Evolutionary conservation across 2,888 invertebrate species (phyloP).

Genomic region (Ophion costatus): DNA sequence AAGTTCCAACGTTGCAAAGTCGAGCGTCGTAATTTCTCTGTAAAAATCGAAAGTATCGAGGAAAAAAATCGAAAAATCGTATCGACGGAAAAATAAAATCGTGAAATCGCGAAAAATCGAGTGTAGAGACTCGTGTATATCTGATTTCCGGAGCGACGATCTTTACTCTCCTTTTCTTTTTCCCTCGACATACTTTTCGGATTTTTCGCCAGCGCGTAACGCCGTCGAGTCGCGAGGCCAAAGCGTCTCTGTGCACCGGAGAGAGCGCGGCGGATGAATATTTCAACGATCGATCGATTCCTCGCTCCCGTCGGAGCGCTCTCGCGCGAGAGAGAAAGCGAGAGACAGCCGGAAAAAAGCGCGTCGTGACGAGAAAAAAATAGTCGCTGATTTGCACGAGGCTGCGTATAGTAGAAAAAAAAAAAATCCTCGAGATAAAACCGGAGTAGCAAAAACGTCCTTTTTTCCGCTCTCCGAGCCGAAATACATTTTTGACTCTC

Average conservation of each 20-base stretch:
- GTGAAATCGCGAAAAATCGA: not conserved
- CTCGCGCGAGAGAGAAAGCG: conserved; percentile 39
- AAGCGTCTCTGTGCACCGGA: conserved; percentile 41
- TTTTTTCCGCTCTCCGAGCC: not conserved
- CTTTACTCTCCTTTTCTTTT: not conserved
- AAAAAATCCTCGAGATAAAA: conserved; percentile 33
- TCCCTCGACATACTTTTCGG: not conserved
- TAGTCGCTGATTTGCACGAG: conserved; percentile 21
- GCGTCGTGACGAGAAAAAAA: conserved; percentile 33
- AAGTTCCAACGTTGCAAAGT: not conserved
- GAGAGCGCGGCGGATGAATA: conserved; percentile 71
- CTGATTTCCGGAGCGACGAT: not conserved
- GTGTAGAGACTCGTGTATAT: not conserved
- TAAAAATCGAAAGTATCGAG: not conserved
- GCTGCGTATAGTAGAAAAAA: conserved; percentile 15
- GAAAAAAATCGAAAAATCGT: too few species aligned
- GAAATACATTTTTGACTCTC: not conserved
- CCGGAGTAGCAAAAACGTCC: not conserved
- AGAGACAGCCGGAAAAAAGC: conserved; percentile 37
- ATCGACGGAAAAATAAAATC: not conserved
- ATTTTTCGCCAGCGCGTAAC: conserved; percentile 12
- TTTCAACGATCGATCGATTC: conserved; percentile 78
- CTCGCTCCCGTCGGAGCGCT: conserved; percentile 49
- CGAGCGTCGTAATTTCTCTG: not conserved
- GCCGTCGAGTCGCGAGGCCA: conserved; percentile 12